Evolutionary conservation across 2,113 vertebrate species (phyloP).

Genomic region (Carlito syrichta): DNA sequence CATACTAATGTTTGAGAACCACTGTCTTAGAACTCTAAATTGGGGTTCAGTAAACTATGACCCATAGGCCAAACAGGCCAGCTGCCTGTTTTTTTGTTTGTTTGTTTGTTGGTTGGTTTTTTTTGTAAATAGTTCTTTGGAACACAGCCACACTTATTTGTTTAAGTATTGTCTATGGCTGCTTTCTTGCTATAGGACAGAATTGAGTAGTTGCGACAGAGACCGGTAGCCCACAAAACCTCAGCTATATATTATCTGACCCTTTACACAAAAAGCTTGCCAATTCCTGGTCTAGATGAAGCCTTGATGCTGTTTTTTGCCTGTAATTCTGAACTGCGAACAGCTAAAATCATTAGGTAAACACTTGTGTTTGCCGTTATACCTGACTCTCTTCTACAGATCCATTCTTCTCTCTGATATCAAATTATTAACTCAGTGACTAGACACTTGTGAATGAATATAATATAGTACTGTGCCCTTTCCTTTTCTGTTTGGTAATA

Average conservation of each 20-base stretch:
- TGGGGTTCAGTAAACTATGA: not conserved
- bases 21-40: not conserved
- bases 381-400: conserved; percentile 4
- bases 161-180: not conserved
- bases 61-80: not conserved
- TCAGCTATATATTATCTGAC: conserved; percentile 9
- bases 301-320: conserved; percentile 15
- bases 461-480: conserved; percentile 29
- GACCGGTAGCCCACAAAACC: not conserved
- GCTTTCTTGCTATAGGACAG: not conserved
- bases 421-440: conserved; percentile 24
- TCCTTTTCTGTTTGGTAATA: conserved; percentile 40
- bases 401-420: not conserved
- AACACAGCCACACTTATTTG: not conserved
- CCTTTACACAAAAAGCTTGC: conserved; percentile 21
- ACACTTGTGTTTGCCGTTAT: conserved; percentile 16
- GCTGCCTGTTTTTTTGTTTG: not conserved
- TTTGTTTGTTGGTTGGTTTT: too few species aligned
- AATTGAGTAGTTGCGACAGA: not conserved
- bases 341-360: conserved; percentile 37
- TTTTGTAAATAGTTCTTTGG: conserved; percentile 1
- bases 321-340: not conserved
- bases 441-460: conserved; percentile 45
- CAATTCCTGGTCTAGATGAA: not conserved
- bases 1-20: conserved; percentile 8